Base-by-base conservation (phyloP, 1,140 invertebrate genomes). In the Microplitis demolitor region DNA sequence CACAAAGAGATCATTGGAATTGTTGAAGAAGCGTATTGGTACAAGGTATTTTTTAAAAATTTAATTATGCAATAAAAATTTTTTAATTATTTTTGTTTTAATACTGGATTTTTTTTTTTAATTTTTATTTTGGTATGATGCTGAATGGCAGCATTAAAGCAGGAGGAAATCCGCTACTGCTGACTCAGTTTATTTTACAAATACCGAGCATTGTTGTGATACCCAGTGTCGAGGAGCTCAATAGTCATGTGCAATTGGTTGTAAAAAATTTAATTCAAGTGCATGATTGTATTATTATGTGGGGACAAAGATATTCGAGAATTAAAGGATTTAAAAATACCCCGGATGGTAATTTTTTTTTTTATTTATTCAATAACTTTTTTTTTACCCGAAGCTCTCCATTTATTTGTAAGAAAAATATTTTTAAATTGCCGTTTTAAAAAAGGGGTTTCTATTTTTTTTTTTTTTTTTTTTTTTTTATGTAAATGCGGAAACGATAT, bases 141-240 rank as follows among this genome's bases (percentile, higher is more conserved):
- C 74, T 88, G 83, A 73, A 79, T 86, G 56, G 87, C 84, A 45
- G 85, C 82, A 82, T 84, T 78, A 67, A 84, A 82, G 78, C 83
- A 78, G 35, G 78, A 80, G 82, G 87, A 84, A 74, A 83, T 77
- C 89, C 91, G 4, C 77, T 92, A 2, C 88, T 92, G 85, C 77
- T 86, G 54, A 89, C 91, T 1, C 80, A 88, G 68, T 90, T 93
- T 83, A 82, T 90, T 69, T 79, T 93, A 24, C 87, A 90, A 87
- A 92, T 91, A 79, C 91, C 92, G 3, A 87, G 88, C 63, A 88
- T 91, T 37, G 74, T 87, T 31, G 88, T 92, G 50, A 87, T 86
- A 72, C 92, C 91, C 1, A 85, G 88, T 4, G 84, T 95, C 34
- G 93, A 94, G 73, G 91, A 94, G 74, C 90, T 95, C 66, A 93